These are phyloP conservation scores for Drosophila willistoni DNA, from an alignment of 1,140 invertebrate genomes.

Conservation along the genomic window DNA sequence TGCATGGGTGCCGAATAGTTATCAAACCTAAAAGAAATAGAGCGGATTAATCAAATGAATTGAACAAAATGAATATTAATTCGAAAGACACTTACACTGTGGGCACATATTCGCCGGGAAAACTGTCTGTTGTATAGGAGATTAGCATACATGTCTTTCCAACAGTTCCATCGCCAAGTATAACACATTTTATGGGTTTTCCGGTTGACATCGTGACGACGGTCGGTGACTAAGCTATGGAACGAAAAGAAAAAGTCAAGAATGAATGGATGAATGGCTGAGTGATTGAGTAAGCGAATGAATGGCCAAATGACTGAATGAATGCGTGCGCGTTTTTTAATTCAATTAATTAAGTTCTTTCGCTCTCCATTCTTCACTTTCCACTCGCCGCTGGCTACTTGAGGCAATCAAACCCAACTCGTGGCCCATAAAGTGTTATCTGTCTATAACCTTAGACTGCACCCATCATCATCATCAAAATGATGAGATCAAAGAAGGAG, in stretches of 20 bases:
- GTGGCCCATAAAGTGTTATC: slow-evolving; percentile 27
- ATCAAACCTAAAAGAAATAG: slow-evolving; percentile 90
- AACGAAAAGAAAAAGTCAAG: slow-evolving; percentile 14
- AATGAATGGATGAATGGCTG: slow-evolving; percentile 17
- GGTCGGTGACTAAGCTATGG: slow-evolving; percentile 50
- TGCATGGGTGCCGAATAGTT: slow-evolving; percentile 99
- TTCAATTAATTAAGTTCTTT: slow-evolving; percentile 75
- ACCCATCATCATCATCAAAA: slow-evolving; percentile 15
- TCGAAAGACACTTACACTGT: slow-evolving; percentile 90
- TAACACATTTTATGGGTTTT: slow-evolving; percentile 96
- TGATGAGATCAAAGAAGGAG: slow-evolving; percentile 60
- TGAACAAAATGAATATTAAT: slow-evolving; percentile 16
- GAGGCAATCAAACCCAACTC: slow-evolving; percentile 64
- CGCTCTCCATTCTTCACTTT: not conserved
- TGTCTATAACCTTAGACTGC: slow-evolving; percentile 21
- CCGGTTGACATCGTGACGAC: slow-evolving; percentile 88
- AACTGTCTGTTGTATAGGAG: slow-evolving; percentile 99
- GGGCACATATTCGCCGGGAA: slow-evolving; percentile 98
- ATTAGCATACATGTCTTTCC: slow-evolving; percentile 99
- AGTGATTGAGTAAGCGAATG: slow-evolving; percentile 39
- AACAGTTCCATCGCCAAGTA: slow-evolving; percentile 91
- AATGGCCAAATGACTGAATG: slow-evolving; percentile 50
- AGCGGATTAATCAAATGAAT: slow-evolving; percentile 19
- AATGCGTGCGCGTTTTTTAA: slow-evolving; percentile 67
- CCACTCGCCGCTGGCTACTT: slow-evolving; percentile 39